Base-by-base conservation (phyloP, 2,888 invertebrate species). In the Metalampra italica region DNA sequence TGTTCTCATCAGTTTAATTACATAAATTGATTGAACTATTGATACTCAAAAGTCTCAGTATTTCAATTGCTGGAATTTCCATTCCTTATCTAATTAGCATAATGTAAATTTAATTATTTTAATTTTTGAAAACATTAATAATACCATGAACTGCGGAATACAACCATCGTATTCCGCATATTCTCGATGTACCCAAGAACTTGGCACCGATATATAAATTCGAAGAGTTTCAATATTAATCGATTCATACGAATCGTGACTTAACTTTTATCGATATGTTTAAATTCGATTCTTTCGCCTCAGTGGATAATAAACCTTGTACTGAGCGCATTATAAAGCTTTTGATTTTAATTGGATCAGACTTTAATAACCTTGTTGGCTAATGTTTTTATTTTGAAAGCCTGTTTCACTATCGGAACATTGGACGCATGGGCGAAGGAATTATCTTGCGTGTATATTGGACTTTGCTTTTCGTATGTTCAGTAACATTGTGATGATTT, bases 311-410 rank as follows among this genome's bases (percentile, higher is more conserved):
- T 52, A 49, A 56, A 55, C 53, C 39, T 50, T 47, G 29, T 47
- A 47, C 32, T 29, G 7, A 7, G 22, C n/a, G 38, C 29, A 38
- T 38, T 37, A 34, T 12, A 59, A 59, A 61, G 57, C 57, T 59
- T 59, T 62, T 57, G 56, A 56, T 56, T 63, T 65, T 69, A 68
- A 68, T 68, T 69, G 68, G 63, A 58, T 56, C 58, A 52, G 63
- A 62, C 59, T 56, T 62, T 64, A 64, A 65, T 62, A 57, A 54
- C 51, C 53, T 32, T 29, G 51, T 60, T 62, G 47, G 44, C 47
- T 54, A 47, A 55, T 53, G 56, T 48, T 47, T 48, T 50, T 51
- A 44, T 34, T 32, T 53, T 43, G 42, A 51, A 47, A 39, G 43
- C 38, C 43, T 36, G 48, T 50, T 50, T 53, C 48, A 48, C 47